phyloP scores from a whole-genome alignment of 2,888 invertebrate genomes.

The Colletes collaris region DNA sequence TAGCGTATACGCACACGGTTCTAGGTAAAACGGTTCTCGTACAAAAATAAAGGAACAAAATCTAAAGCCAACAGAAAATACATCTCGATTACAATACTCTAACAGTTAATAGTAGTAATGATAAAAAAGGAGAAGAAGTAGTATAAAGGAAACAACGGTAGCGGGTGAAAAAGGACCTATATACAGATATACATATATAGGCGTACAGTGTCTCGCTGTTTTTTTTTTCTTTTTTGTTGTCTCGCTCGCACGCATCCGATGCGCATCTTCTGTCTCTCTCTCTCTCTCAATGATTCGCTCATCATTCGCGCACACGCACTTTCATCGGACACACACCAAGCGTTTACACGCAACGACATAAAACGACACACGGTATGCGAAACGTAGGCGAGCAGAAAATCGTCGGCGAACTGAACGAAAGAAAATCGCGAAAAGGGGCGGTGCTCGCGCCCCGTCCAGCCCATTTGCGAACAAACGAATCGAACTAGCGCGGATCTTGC shows the following conservation, averaged over 20 bases:
- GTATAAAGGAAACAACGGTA: conserved; percentile 42
- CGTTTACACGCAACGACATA: conserved; percentile 18
- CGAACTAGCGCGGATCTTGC: conserved; percentile 16
- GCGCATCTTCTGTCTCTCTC: conserved; percentile 6
- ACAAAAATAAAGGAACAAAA: conserved; percentile 81
- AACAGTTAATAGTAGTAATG: conserved; percentile 69
- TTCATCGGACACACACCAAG: conserved; percentile 4
- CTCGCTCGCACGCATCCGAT: conserved; percentile 22
- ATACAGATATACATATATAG: conserved; percentile 64
- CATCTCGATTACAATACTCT: conserved; percentile 67
- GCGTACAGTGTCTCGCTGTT: conserved; percentile 61
- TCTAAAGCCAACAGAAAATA: conserved; percentile 80
- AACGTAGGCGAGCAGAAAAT: conserved; percentile 28
- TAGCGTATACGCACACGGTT: conserved; percentile 59
- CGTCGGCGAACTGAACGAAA: conserved; percentile 31
- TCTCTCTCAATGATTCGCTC: not conserved
- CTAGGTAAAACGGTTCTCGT: conserved; percentile 74
- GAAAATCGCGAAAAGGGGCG: conserved; percentile 4
- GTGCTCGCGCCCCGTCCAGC: not conserved
- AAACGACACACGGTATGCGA: conserved; percentile 18
- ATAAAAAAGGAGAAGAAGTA: conserved; percentile 32
- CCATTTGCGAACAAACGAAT: conserved; percentile 18
- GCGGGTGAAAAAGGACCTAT: conserved; percentile 58
- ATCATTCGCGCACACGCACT: not conserved
- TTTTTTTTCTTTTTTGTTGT: conserved; percentile 19